These are phyloP conservation scores for Lamellibrachia satsuma DNA, from an alignment of 2,888 invertebrate genomes.

Conservation along the genomic window DNA sequence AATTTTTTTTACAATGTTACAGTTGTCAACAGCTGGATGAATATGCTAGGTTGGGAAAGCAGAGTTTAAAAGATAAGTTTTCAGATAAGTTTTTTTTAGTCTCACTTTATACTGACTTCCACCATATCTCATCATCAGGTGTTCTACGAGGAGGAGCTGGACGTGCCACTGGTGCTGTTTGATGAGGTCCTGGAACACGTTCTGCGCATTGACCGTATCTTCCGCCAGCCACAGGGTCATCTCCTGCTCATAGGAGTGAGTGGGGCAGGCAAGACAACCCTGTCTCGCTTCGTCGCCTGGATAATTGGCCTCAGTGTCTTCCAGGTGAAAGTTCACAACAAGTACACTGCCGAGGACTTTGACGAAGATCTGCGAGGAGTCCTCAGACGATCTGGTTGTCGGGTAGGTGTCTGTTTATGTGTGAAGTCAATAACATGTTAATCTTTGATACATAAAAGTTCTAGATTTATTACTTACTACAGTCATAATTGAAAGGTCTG, in stretches of 20 bases:
- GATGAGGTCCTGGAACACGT: conserved; percentile 99
- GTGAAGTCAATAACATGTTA: background rate
- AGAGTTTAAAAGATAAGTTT: too few relatives aligned
- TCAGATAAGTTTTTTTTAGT: background rate
- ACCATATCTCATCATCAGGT: conserved; percentile 70
- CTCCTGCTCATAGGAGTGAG: conserved; percentile 96
- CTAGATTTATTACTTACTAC: too few relatives aligned
- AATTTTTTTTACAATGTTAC: too few relatives aligned
- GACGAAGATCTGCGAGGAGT: conserved; percentile 91
- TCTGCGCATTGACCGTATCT: conserved; percentile 96
- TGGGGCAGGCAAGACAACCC: conserved; percentile 98
- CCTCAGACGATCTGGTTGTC: conserved; percentile 69
- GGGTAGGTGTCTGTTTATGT: conserved; percentile 49
- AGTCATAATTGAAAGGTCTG: too few relatives aligned
- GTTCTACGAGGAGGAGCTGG: conserved; percentile 99
- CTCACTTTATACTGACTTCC: background rate
- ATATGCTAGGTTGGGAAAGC: too few relatives aligned
- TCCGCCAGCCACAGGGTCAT: conserved; percentile 98
- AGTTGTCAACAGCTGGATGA: too few relatives aligned
- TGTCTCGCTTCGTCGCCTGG: conserved; percentile 99
- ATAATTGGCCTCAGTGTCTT: conserved; percentile 99
- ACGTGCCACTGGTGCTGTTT: conserved; percentile 96
- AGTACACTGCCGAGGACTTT: conserved; percentile 98
- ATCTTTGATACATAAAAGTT: background rate
- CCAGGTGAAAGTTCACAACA: conserved; percentile 99